Percentiles rank a stretch among this genome's conserved stretches.
Conservation (phyloP, 2,888 invertebrate species). For the Melieria crassipennis region DNA sequence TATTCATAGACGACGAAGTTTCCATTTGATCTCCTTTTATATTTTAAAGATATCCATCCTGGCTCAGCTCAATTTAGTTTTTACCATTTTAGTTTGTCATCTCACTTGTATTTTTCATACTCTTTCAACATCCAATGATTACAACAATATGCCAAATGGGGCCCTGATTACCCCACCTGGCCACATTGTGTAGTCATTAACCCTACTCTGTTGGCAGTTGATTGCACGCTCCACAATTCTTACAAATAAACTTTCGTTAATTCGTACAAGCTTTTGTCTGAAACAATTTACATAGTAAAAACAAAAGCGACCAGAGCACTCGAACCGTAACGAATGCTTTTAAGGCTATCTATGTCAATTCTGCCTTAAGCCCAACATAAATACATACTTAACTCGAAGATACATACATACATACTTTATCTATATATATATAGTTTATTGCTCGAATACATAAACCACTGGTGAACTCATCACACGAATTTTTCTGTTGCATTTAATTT, state of each 20-base stretch:
- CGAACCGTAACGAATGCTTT: slow-evolving; percentile 9
- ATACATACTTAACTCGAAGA: background rate
- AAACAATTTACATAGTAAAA: background rate
- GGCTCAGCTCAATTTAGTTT: too few species aligned
- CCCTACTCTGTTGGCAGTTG: too few species aligned
- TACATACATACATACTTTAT: background rate
- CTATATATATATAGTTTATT: background rate
- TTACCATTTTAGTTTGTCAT: too few species aligned
- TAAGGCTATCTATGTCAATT: background rate
- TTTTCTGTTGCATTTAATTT: slow-evolving; percentile 32
- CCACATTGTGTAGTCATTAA: too few species aligned
- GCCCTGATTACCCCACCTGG: too few species aligned
- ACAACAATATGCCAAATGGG: too few species aligned
- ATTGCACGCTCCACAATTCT: background rate
- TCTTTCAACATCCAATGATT: too few species aligned
- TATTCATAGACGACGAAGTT: too few species aligned
- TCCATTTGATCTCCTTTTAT: too few species aligned
- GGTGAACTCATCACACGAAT: background rate
- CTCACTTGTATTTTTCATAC: too few species aligned
- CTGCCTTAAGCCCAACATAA: background rate
- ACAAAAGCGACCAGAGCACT: background rate
- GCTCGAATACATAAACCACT: background rate
- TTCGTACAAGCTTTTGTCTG: background rate
- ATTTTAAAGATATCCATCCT: too few species aligned
- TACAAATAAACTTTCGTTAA: background rate